Evolutionary conservation across 2,113 vertebrate genomes (phyloP), one percentile per base, ranked within the genome.

Genomic region (Rhegmatorhina hoffmannsi): DNA sequence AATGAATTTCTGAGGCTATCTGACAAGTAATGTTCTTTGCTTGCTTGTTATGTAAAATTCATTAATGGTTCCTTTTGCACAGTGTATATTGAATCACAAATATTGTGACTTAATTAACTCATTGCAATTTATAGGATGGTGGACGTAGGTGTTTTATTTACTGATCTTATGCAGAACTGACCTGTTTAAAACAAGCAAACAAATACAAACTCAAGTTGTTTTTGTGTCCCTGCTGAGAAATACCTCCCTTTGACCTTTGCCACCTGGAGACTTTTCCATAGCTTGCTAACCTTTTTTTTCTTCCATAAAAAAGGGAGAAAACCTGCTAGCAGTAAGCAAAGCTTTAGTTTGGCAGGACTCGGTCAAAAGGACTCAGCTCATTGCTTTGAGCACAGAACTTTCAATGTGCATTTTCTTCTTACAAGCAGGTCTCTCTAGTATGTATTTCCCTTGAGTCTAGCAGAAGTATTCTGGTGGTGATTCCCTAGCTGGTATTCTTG

Each of bases 1-100:
- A 96, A 94, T 92, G 84, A 89, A 92, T 97, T 97, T 95, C 68
- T 94, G 67, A 66, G 76, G 46, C 69, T 91, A 50, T 80, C 89
- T 74, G 90, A 86, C 78, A 78, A 96, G 49, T 87, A 75, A 81
- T 76, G 80, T 86, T 95, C 87, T 94, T 95, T 94, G 74, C 74
- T 83, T 79, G 34, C 67, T 95, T 91, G 73, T 87, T 93, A 87
- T 77, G 52, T 91, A 91, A 87, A 95, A 93, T 82, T 93, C 69
- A 87, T 92, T 95, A 88, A 88, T 67, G 73, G 58, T 60, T 93
- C 55, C 62, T 60, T 94, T 87, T 88, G 74, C 87, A 69, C 69
- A 40, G 28, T 67, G 43, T 50, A n/a, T 75, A 70, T 50, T 63
- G 89, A 96, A 91, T 95, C 90, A 88, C 86, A 93, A 76, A 75